Evolutionary conservation across 2,797 vertebrate species (phyloP).

Genomic region (Catostomus latipinnis): DNA sequence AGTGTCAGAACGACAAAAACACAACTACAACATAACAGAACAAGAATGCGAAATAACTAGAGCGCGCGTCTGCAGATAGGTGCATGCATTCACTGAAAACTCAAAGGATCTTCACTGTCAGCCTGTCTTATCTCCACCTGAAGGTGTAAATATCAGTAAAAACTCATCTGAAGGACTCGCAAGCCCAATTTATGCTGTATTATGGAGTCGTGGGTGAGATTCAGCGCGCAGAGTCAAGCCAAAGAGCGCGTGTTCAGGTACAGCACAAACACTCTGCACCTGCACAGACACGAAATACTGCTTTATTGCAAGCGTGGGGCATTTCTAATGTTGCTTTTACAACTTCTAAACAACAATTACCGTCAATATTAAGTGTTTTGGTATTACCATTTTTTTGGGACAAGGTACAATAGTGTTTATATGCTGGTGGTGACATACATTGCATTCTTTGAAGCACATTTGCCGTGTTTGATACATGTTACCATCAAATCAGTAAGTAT

Average conservation of each 20-base stretch:
- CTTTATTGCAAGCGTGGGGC: too few relatives aligned
- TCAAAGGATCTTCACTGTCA: background rate
- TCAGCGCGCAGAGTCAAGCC: conserved; percentile 89
- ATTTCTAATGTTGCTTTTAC: too few relatives aligned
- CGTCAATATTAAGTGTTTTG: too few relatives aligned
- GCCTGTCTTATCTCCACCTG: background rate
- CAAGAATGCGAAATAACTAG: conserved; percentile 3
- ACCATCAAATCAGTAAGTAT: too few relatives aligned
- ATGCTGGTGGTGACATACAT: background rate
- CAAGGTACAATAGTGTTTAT: too few relatives aligned
- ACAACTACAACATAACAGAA: background rate
- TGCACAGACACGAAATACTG: background rate
- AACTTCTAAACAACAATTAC: too few relatives aligned
- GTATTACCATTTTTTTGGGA: too few relatives aligned
- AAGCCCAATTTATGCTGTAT: conserved; percentile 7
- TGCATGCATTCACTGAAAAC: background rate
- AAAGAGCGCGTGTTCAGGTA: conserved; percentile 90
- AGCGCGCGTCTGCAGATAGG: too few relatives aligned
- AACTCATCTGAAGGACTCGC: conserved; percentile 1
- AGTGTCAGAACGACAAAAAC: background rate
- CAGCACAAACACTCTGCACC: background rate
- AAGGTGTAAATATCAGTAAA: background rate
- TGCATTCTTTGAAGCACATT: too few relatives aligned
- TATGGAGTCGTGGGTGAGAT: conserved; percentile 94
- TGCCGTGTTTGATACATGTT: background rate